Evolutionary conservation across 30 jellyfish, hydroid and myxozoan species (phyloP), one percentile per base, ranked within the genome.

Genomic region (Mastigias papua): DNA sequence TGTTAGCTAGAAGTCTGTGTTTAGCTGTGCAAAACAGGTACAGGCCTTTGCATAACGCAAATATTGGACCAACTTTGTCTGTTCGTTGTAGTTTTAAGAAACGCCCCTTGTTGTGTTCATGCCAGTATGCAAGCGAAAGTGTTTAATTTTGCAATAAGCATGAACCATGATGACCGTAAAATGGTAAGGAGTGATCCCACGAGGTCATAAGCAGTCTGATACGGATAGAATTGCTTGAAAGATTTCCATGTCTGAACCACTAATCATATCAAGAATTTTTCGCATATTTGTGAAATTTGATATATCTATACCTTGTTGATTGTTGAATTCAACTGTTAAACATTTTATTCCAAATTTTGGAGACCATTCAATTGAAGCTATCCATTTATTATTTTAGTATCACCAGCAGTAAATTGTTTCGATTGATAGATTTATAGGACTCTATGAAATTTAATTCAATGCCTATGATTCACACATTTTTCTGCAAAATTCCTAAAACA

Each of bases 11-110:
- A 11, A 37, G 6, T 37, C 54, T 37, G 54, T 37, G 54, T 51
- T 63, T 63, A 17, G 22, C 23, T 63, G 42, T 63, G 42, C 74
- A 63, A 8, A 63, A 27, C 74, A 63, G 74, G 74, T 63, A 63
- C 9, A 27, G 26, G 23, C 23, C 37, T 26, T 5, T 63, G 22
- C 23, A 9, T 9, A 63, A 9, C 3, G 74, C 74, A 63, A 63
- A 63, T 63, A 63, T 63, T 63, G 26, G 74, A 23, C 42, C 74
- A 63, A 63, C 74, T 26, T 9, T 63, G 74, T 27, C 3, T 13
- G 13, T 63, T 27, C 21, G 21, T 63, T 63, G 42, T 11, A n/a
- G 5, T n/a, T 26, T 5, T 3, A 1, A 3, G 74, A 10, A 63
- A 37, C 74, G 74, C 74, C 74, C 74, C 74, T 63, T 23, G 6